phyloP scores from a whole-genome alignment of 2,113 vertebrate genomes.

The Nipponia nippon region DNA sequence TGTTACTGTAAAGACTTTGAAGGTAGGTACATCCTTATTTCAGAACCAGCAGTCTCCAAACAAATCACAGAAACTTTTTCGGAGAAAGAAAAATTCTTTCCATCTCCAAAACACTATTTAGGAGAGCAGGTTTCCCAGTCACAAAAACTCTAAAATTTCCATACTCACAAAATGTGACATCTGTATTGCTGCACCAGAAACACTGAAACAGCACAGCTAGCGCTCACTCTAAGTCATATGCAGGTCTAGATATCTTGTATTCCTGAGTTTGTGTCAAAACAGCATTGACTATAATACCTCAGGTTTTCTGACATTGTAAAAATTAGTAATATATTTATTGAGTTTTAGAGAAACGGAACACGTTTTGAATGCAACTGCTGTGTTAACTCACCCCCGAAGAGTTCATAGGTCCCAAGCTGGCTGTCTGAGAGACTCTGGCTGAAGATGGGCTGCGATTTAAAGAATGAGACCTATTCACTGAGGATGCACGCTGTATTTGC shows the following conservation, averaged over 20 bases:
- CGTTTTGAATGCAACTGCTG: not conserved
- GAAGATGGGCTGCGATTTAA: conserved; percentile 84
- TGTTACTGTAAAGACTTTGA: not conserved
- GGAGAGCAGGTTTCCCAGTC: not conserved
- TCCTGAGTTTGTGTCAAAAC: not conserved
- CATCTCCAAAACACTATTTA: not conserved
- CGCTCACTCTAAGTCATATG: not conserved
- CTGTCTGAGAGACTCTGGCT: conserved; percentile 76
- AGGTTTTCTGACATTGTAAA: not conserved
- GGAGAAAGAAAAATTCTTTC: not conserved
- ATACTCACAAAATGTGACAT: not conserved
- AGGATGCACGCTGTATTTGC: conserved; percentile 70
- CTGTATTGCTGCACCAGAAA: not conserved
- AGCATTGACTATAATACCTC: not conserved
- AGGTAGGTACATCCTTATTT: not conserved
- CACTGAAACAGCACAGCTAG: not conserved
- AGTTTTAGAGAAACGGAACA: not conserved
- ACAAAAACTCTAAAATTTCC: not conserved
- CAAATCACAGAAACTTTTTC: not conserved
- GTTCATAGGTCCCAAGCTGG: conserved; percentile 76
- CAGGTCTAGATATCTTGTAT: not conserved
- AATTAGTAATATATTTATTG: not conserved
- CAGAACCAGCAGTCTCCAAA: not conserved
- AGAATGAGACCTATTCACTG: conserved; percentile 79
- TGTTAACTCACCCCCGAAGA: conserved; percentile 81